phyloP scores from a whole-genome alignment of 2,797 vertebrate species.

The Arctocebus calabarensis region DNA sequence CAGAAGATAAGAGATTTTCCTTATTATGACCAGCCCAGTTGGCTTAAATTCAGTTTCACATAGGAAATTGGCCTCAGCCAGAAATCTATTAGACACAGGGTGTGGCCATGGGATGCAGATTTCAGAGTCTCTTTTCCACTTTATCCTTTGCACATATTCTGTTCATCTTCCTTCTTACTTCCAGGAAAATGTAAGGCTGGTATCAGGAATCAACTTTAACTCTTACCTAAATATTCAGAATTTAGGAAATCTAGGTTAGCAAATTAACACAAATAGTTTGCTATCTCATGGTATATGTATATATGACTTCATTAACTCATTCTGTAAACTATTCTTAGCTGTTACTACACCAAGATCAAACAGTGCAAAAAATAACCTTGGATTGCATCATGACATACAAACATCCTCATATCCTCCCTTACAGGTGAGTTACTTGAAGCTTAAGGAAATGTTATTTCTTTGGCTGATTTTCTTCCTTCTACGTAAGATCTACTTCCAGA shows the following conservation, averaged over 20 bases:
- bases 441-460: background rate
- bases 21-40: background rate
- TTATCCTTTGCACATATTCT: background rate
- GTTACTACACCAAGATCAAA: slow-evolving; percentile 96
- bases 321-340: slow-evolving; percentile 88
- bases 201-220: background rate
- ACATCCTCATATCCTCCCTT: slow-evolving; percentile 93
- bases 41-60: background rate
- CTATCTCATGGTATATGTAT: background rate
- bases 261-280: slow-evolving; percentile 15
- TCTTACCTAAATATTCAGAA: slow-evolving; percentile 4
- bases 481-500: background rate
- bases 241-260: slow-evolving; percentile 21
- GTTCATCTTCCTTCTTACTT: background rate
- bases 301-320: slow-evolving; percentile 57
- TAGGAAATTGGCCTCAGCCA: background rate
- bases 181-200: background rate
- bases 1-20: background rate
- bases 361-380: slow-evolving; percentile 94
- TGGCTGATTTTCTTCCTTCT: slow-evolving; percentile 33
- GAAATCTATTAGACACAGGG: background rate
- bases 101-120: background rate
- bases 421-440: slow-evolving; percentile 90
- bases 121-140: background rate
- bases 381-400: slow-evolving; percentile 97